Percentiles rank a stretch among this genome's conserved stretches.
Conservation (phyloP, 1,140 invertebrate genomes). For the Macrobrachium rosenbergii region DNA sequence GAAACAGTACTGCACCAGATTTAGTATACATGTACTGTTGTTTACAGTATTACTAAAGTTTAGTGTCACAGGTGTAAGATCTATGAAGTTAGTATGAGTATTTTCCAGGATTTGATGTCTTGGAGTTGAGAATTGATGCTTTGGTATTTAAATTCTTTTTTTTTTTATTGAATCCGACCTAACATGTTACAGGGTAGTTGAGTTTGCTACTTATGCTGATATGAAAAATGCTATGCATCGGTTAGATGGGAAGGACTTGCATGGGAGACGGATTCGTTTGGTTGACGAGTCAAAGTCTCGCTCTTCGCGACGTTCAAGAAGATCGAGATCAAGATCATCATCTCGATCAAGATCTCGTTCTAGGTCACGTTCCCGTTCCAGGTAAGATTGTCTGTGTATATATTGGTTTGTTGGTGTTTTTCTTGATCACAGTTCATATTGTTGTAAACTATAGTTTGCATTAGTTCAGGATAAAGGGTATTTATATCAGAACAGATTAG, state of each 20-base stretch:
- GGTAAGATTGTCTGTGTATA: conserved; percentile 3
- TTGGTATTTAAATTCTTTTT: not conserved
- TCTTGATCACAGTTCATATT: not conserved
- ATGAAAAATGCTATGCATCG: conserved; percentile 97
- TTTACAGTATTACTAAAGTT: no score
- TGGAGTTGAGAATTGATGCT: not conserved
- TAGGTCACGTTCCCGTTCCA: conserved; percentile 77
- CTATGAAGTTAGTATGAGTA: no score
- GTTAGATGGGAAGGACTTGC: conserved; percentile 95
- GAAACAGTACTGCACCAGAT: no score
- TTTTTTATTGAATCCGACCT: not conserved
- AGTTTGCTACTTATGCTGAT: conserved; percentile 92
- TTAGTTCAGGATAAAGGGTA: no score
- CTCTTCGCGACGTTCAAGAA: conserved; percentile 75
- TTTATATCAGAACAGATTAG: no score
- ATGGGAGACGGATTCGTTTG: conserved; percentile 89
- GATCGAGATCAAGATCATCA: conserved; percentile 77
- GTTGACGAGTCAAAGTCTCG: conserved; percentile 83
- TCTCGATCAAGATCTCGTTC: conserved; percentile 73
- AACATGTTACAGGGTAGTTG: conserved; percentile 82
- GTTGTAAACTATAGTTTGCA: no score
- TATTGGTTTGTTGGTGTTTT: not conserved
- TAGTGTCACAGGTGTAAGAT: no score
- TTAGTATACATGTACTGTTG: no score
- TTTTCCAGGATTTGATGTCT: no score